Evolutionary conservation across 2,113 vertebrate species (phyloP).

Genomic region (Collichthys lucidus): DNA sequence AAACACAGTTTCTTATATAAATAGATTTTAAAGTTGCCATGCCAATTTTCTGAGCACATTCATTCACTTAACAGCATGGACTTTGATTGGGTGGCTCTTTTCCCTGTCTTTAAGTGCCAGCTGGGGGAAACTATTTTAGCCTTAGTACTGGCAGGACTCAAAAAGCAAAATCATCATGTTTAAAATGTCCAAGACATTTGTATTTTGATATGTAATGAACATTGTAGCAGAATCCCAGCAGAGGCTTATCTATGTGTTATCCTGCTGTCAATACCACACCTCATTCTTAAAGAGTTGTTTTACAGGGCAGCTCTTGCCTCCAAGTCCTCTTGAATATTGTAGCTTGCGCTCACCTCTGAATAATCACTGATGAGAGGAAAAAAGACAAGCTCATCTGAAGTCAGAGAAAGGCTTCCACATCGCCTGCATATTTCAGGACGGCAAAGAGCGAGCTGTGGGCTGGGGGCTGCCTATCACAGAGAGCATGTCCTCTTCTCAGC

Average conservation of each 20-base stretch:
- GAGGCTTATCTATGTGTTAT: neutral
- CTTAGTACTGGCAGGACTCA: neutral
- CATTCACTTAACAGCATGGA: neutral
- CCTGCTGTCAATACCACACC: neutral
- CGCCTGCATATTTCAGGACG: slow-evolving; percentile 31
- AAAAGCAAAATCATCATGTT: neutral
- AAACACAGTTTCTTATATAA: too few species aligned
- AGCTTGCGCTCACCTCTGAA: neutral
- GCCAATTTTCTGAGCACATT: neutral
- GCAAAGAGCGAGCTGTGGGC: slow-evolving; percentile 4
- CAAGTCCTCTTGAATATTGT: slow-evolving; percentile 19
- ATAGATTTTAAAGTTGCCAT: neutral
- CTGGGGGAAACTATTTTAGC: neutral
- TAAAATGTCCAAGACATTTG: neutral
- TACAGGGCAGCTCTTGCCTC: slow-evolving; percentile 6
- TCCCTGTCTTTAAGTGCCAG: neutral
- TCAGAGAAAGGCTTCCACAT: neutral
- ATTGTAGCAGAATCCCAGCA: neutral
- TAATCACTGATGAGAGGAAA: slow-evolving; percentile 2
- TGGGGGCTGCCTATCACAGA: slow-evolving; percentile 13
- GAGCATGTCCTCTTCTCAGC: neutral
- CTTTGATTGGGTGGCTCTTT: neutral
- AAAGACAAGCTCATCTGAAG: slow-evolving; percentile 24
- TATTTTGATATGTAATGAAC: neutral
- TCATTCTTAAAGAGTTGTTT: neutral